These are phyloP conservation scores for Nothobranchius kuhntae DNA, from an alignment of 2,113 vertebrate genomes.

Conservation along the genomic window DNA sequence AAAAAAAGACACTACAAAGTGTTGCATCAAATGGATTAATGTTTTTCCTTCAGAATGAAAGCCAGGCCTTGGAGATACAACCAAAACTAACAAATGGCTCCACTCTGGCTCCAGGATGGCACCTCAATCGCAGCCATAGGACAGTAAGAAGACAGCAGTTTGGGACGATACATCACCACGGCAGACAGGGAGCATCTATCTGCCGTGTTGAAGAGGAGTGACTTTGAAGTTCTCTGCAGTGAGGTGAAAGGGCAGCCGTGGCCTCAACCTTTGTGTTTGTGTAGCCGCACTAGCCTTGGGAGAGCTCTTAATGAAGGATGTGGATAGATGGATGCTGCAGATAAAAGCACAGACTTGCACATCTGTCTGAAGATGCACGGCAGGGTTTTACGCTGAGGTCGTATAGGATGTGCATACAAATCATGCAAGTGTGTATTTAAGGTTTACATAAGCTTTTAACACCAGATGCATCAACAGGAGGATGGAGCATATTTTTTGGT, in stretches of 20 bases:
- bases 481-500: background rate
- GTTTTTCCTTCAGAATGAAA: constrained; percentile 68
- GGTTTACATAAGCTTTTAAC: constrained; percentile 17
- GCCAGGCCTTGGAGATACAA: constrained; percentile 60
- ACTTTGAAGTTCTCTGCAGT: constrained; percentile 77
- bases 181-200: constrained; percentile 73
- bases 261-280: constrained; percentile 78
- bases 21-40: constrained; percentile 79
- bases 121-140: constrained; percentile 53
- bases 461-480: constrained; percentile 11
- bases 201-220: constrained; percentile 60
- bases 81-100: constrained; percentile 74
- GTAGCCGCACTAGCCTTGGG: constrained; percentile 69
- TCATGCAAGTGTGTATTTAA: constrained; percentile 6
- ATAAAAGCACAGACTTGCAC: constrained; percentile 59
- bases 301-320: constrained; percentile 77
- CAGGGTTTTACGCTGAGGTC: constrained; percentile 38
- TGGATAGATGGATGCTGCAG: constrained; percentile 63
- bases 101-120: constrained; percentile 59
- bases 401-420: constrained; percentile 25
- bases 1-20: constrained; percentile 61
- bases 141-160: constrained; percentile 62
- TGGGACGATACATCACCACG: constrained; percentile 71
- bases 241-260: constrained; percentile 77
- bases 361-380: constrained; percentile 53